These are phyloP conservation scores for Mnemiopsis leidyi DNA, from an alignment of 37 sponge, comb jelly and placozoan genomes.

Conservation along the genomic window DNA sequence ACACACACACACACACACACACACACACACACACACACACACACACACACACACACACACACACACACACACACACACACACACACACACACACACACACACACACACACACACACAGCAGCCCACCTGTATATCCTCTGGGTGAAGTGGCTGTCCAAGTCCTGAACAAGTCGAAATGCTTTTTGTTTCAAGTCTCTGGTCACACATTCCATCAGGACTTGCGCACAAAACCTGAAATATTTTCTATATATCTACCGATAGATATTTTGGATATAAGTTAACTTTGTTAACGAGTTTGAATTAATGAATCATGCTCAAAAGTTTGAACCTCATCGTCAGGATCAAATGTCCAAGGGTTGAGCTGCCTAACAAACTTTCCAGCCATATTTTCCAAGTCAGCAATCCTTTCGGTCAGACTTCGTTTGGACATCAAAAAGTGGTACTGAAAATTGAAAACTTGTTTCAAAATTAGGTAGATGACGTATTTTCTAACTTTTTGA, in stretches of 20 bases:
- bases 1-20: conserved; percentile 69
- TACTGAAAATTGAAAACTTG: background rate
- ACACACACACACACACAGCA: conserved; percentile 66
- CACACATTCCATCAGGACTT: background rate
- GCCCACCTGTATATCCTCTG: background rate
- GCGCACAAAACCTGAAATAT: background rate
- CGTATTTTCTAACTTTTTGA: no score
- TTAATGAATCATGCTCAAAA: no score
- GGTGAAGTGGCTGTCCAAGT: background rate
- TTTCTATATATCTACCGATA: no score
- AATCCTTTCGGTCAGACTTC: background rate
- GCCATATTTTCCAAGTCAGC: background rate
- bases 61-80: conserved; percentile 64
- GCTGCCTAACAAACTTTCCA: background rate
- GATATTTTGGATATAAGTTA: no score
- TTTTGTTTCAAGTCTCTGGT: background rate
- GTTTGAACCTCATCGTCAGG: background rate
- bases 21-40: conserved; percentile 67
- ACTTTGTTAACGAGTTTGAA: no score
- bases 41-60: conserved; percentile 65
- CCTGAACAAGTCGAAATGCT: background rate
- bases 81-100: conserved; percentile 62
- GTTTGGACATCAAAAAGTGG: background rate
- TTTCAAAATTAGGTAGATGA: no score
- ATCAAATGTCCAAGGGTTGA: background rate